Base-by-base conservation (phyloP, 2,113 vertebrate genomes). In the Sciurus niger region DNA sequence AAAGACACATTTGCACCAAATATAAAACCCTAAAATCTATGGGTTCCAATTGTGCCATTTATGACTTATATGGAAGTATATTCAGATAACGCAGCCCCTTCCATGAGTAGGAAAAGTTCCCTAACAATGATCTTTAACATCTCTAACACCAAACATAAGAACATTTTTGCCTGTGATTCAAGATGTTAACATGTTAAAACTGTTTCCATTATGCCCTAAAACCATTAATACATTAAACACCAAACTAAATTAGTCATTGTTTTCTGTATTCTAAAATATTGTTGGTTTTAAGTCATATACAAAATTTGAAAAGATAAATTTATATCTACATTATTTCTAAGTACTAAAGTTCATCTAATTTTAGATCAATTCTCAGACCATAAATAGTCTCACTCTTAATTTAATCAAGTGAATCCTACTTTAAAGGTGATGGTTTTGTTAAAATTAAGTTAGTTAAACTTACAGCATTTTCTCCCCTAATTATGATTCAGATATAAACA, bases 281-380 rank as follows among this genome's bases (percentile, higher is more conserved):
- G 58, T 53, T 53, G 13, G 40, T 40, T 46, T 92, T 84, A 92
- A 63, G 17, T 65, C 60, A 92, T 67, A 89, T 40, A 65, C 63
- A 93, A 90, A 46, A 93, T 73, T 18, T 78, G 60, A 72, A 78
- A 89, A 46, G 12, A 46, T 79, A 73, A 78, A 93, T 13, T 43
- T 2, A 18, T 68, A 70, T 3, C 17, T 55, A 9, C 73, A 84
- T 78, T 77, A 76, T 37, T 87, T 82, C 55, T 34, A 83, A 53
- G 63, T 34, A 91, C 72, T 79, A 63, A 90, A 86, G 77, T 63
- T 20, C 16, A 80, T 86, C 63, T 93, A 78, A 53, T 60, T 88
- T 95, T 40, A 83, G 17, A 83, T 83, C n/a, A 46, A n/a, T 74
- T 78, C 34, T 77, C 46, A 89, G 48, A 89, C 68, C 77, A 63